Conservation (phyloP, 2,113 vertebrate species). For the Dicaeum eximium region DNA sequence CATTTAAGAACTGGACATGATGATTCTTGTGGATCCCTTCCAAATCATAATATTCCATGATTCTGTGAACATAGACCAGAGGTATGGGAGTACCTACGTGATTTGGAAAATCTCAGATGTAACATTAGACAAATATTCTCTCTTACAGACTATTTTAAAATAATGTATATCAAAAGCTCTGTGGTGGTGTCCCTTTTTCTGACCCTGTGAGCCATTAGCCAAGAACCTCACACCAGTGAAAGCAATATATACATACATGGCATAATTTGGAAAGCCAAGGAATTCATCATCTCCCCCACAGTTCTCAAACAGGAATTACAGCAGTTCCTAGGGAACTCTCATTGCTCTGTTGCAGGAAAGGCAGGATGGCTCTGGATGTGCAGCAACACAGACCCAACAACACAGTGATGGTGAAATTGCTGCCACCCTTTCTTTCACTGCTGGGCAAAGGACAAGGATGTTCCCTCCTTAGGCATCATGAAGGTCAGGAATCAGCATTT, state of each 20-base stretch:
- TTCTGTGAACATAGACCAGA: background rate
- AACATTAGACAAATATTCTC: background rate
- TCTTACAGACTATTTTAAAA: background rate
- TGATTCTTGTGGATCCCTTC: background rate
- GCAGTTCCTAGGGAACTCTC: background rate
- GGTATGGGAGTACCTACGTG: accelerated
- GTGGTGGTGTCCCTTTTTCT: background rate
- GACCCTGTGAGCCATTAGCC: background rate
- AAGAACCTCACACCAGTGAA: background rate
- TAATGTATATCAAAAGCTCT: background rate
- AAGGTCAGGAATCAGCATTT: background rate
- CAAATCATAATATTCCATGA: background rate
- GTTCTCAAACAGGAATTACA: background rate
- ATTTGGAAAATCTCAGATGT: background rate
- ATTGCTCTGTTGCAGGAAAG: background rate
- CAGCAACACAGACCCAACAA: background rate
- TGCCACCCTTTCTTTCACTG: background rate
- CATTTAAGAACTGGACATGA: background rate
- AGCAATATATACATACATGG: background rate
- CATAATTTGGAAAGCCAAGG: background rate
- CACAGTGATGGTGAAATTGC: background rate
- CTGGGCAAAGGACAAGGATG: background rate
- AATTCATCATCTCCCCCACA: background rate
- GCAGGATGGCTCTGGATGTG: background rate
- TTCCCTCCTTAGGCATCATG: background rate